Base-by-base conservation (phyloP, 92 coral and sea anemone species). In the Blastomussa wellsi region DNA sequence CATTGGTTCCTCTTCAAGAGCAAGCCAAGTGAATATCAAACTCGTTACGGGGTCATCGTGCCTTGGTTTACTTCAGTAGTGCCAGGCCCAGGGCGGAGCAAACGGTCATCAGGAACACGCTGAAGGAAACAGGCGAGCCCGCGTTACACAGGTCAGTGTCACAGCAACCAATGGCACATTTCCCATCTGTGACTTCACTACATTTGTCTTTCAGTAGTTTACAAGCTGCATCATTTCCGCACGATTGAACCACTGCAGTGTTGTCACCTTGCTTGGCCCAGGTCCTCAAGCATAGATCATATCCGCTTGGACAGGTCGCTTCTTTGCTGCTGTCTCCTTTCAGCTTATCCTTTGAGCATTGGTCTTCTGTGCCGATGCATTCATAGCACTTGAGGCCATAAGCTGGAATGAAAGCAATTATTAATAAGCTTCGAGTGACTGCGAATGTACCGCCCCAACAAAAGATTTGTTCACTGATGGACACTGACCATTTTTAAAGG, bases 131-230 rank as follows among this genome's bases (percentile, higher is more conserved):
- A 16, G 80, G 20, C 33, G 66, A 47, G 38, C 59, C 80, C 38
- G 59, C 59, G 62, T 76, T 76, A 49, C 80, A 76, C 64, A 44
- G 64, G 22, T 76, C 80, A 32, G 37, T 22, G 51, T 48, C 65
- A 76, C 80, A 76, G 51, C 80, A 76, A 35, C 80, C 80, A 5
- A 76, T 66, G 7, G 55, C 62, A 29, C 80, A 76, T 7, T 76
- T 14, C 5, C 80, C 80, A 9, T 37, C 76, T 12, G 14, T 1
- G 57, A 0, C 15, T 28, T 62, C 2, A 33, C 26, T 33, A 22
- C 76, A 71, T 0, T 5, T 4, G 5, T 71, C 44, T 35, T 39
- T 20, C 3, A 7, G 4, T 20, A 24, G 41, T 19, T 33, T 35
- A 36, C 51, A 36, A 11, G 7, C 1, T 7, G 14, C n/a, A 8